Conservation (phyloP, 2,113 vertebrate genomes). For the Stercorarius parasiticus region DNA sequence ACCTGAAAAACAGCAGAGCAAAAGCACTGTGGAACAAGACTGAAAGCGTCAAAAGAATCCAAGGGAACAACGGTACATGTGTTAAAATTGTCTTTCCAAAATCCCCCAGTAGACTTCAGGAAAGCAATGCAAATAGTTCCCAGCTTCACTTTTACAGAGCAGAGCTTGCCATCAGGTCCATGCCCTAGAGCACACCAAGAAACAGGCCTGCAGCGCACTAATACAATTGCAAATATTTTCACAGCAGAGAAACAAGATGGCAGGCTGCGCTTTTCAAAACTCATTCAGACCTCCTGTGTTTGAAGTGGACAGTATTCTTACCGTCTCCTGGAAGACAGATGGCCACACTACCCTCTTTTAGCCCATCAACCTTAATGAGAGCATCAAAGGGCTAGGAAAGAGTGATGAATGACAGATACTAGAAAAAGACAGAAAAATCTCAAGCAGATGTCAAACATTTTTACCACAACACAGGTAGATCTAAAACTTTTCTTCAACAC, state of each 20-base stretch:
- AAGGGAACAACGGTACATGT: background rate
- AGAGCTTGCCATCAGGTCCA: rapidly evolving
- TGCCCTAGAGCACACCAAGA: background rate
- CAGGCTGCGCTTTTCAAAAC: background rate
- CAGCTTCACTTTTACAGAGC: background rate
- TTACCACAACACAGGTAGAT: rapidly evolving
- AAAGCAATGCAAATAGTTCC: background rate
- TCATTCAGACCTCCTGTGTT: background rate
- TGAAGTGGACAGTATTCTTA: background rate
- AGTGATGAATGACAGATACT: background rate
- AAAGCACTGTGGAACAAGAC: background rate
- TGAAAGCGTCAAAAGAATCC: background rate
- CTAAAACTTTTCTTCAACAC: background rate
- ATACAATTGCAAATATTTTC: background rate
- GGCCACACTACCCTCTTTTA: background rate
- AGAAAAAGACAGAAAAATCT: background rate
- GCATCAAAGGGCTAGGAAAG: background rate
- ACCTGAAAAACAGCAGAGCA: slow-evolving; percentile 73
- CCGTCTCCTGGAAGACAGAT: background rate
- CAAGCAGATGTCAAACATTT: background rate
- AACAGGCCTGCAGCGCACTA: background rate
- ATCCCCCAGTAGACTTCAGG: background rate
- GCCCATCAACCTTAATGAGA: background rate
- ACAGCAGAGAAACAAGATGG: background rate
- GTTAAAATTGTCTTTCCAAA: background rate